These are phyloP conservation scores for Molossus alvarezi DNA, from an alignment of 2,797 vertebrate genomes.

Conservation along the genomic window DNA sequence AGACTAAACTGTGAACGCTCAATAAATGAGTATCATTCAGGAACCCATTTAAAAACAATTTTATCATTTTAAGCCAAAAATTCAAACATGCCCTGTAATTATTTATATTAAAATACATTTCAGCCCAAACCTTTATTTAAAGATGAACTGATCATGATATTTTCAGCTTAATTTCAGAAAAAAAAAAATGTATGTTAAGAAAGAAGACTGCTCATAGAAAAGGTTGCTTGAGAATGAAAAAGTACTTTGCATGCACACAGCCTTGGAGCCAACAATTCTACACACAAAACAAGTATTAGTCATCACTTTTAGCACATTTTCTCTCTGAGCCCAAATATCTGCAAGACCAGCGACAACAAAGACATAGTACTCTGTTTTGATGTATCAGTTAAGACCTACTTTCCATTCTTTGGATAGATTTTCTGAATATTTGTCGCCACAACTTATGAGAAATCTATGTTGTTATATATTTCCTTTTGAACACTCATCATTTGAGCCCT, in stretches of 20 bases:
- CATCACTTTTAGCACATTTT: not conserved
- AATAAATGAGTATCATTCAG: slow-evolving; percentile 23
- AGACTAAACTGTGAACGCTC: not conserved
- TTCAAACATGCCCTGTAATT: not conserved
- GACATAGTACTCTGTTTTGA: not conserved
- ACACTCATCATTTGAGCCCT: not conserved
- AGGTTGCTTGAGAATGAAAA: not conserved
- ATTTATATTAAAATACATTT: slow-evolving; percentile 13
- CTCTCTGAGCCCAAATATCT: not conserved
- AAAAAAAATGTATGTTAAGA: not conserved
- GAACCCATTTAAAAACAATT: slow-evolving; percentile 23
- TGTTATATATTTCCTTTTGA: not conserved
- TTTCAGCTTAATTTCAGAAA: not conserved
- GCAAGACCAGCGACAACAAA: not conserved
- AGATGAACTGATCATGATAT: not conserved
- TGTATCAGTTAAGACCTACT: not conserved
- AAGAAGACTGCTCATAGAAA: not conserved
- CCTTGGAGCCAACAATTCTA: not conserved
- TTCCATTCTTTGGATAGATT: not conserved
- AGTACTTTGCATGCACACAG: not conserved
- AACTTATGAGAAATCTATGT: not conserved
- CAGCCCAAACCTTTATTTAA: not conserved
- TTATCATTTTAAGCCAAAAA: not conserved
- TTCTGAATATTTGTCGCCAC: not conserved
- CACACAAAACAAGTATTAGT: not conserved